Percentiles rank a stretch among this genome's conserved stretches.
These are phyloP conservation scores for sheep (Ovis aries) DNA, from an alignment of 2,113 vertebrate species.

Conservation along the genomic window ARS-UI_Ramb_v3.0 NC_056063.1:53809501-53810000, in stretches of 20 bases:
- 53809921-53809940: background rate
- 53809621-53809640: conserved; percentile 47
- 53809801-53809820: background rate
- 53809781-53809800: background rate
- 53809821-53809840: background rate
- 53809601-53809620: conserved; percentile 49
- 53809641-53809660: conserved; percentile 51
- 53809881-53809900: background rate
- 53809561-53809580: background rate
- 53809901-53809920: background rate
- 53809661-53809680: background rate
- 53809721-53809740: background rate
- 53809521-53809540: conserved; percentile 54
- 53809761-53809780: background rate
- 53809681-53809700: background rate
- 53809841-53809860: background rate
- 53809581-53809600: conserved; percentile 44
- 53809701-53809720: background rate
- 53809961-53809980: background rate
- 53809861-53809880: background rate
- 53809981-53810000: background rate
- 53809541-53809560: background rate
- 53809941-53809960: background rate
- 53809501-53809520: conserved; percentile 47
- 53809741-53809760: background rate